Conservation (phyloP, 2,797 vertebrate genomes). For the Dryobates pubescens region DNA sequence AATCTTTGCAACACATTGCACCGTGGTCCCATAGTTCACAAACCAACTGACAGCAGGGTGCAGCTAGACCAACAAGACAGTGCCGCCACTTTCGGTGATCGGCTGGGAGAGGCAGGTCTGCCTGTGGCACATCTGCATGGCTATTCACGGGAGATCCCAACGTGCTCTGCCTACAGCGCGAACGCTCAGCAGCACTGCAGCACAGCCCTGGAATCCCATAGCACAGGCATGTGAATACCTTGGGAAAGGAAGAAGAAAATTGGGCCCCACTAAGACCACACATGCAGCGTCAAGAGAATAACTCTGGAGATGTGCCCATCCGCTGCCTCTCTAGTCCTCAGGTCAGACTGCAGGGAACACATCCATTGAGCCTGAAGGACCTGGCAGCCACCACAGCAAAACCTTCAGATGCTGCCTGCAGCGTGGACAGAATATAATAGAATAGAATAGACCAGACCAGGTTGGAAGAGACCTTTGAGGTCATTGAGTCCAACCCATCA, state of each 20-base stretch:
- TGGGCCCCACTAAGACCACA: rapidly evolving
- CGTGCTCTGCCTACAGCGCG: rapidly evolving
- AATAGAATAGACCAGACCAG: too few species aligned
- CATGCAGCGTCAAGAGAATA: background rate
- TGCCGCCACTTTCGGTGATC: rapidly evolving
- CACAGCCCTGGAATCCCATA: background rate
- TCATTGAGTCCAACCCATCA: too few species aligned
- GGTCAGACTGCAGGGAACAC: background rate
- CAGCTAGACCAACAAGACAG: rapidly evolving
- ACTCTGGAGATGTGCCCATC: rapidly evolving
- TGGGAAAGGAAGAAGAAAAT: background rate
- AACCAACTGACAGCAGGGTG: background rate
- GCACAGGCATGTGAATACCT: rapidly evolving
- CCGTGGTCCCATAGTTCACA: background rate
- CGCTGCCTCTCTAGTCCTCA: background rate
- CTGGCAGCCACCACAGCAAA: background rate
- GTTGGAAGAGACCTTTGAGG: too few species aligned
- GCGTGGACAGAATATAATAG: rapidly evolving
- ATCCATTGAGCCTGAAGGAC: rapidly evolving
- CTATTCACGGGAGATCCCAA: background rate
- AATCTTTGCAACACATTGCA: background rate
- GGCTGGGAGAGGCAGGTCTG: background rate
- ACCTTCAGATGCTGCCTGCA: background rate
- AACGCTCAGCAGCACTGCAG: background rate
- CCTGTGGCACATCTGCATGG: background rate